phyloP scores from a whole-genome alignment of 2,888 invertebrate species.

The Tryphoninae sp. region DNA sequence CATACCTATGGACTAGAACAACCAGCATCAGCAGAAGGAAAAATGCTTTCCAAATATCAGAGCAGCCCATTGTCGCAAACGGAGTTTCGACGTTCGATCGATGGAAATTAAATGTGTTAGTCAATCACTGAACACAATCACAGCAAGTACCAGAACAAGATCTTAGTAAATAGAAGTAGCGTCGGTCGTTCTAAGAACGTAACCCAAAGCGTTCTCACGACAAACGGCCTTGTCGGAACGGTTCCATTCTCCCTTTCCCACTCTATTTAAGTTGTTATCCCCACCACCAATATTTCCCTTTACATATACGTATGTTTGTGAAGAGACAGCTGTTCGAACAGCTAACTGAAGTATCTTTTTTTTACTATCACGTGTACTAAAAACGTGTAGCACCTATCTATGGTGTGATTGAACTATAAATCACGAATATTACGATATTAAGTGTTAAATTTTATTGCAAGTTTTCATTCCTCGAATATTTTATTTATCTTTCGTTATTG shows the following conservation, averaged over 20 bases:
- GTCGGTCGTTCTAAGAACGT: slow-evolving; percentile 40
- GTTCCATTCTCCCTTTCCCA: slow-evolving; percentile 34
- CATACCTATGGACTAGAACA: slow-evolving; percentile 46
- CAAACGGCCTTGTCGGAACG: slow-evolving; percentile 27
- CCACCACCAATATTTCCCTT: slow-evolving; percentile 13
- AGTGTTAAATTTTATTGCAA: too few relatives aligned
- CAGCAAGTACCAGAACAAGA: neutral
- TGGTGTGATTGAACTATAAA: too few relatives aligned
- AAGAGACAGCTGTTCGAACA: too few relatives aligned
- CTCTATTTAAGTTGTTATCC: neutral
- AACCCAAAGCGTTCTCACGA: neutral
- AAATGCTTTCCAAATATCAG: slow-evolving; percentile 35
- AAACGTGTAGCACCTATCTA: neutral
- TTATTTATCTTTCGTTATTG: too few relatives aligned
- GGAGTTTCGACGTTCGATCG: neutral
- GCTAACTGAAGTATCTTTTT: neutral
- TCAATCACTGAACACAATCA: neutral
- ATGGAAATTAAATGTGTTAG: neutral
- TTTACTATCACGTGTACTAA: neutral
- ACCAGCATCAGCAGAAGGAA: slow-evolving; percentile 35
- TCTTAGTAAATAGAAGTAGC: slow-evolving; percentile 38
- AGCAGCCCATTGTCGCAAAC: slow-evolving; percentile 36
- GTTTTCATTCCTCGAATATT: too few relatives aligned
- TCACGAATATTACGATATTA: too few relatives aligned
- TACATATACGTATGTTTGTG: neutral